Evolutionary conservation across 2,888 invertebrate species (phyloP).

Genomic region (Drosophila dives): DNA sequence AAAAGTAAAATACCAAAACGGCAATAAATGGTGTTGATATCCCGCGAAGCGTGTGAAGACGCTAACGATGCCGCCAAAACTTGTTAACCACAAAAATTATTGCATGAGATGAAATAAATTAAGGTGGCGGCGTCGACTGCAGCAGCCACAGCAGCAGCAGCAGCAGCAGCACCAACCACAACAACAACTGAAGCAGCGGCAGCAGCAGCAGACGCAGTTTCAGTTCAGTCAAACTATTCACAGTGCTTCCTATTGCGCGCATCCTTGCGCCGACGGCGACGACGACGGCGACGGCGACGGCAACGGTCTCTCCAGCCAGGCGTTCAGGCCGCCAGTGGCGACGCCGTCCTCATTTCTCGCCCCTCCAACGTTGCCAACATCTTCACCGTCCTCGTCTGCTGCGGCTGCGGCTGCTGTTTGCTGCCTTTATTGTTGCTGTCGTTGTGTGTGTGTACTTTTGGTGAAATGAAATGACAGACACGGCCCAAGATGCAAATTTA

Average conservation of each 20-base stretch:
- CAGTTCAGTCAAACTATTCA: slow-evolving; percentile 70
- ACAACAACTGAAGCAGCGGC: slow-evolving; percentile 18
- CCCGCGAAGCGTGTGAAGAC: slow-evolving; percentile 83
- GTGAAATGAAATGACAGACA: slow-evolving; percentile 81
- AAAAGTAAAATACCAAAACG: slow-evolving; percentile 79
- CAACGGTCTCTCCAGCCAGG: slow-evolving; percentile 74
- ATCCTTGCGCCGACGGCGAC: slow-evolving; percentile 69
- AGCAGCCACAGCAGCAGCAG: slow-evolving; percentile 50
- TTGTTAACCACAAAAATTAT: slow-evolving; percentile 83
- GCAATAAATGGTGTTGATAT: slow-evolving; percentile 83
- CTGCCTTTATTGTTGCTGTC: slow-evolving; percentile 43
- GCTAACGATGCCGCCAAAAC: slow-evolving; percentile 83
- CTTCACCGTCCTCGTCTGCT: slow-evolving; percentile 45
- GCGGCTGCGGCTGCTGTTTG: slow-evolving; percentile 34
- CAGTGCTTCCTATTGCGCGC: slow-evolving; percentile 78
- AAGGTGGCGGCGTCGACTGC: slow-evolving; percentile 82
- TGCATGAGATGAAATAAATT: slow-evolving; percentile 83
- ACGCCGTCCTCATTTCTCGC: slow-evolving; percentile 50
- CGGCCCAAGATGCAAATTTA: slow-evolving; percentile 79
- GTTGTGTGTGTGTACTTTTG: slow-evolving; percentile 73
- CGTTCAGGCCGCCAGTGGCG: slow-evolving; percentile 80
- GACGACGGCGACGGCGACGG: slow-evolving; percentile 24
- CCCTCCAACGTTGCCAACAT: slow-evolving; percentile 27
- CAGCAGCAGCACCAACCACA: slow-evolving; percentile 22
- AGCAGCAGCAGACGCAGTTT: slow-evolving; percentile 14